phyloP scores from a whole-genome alignment of 2,113 vertebrate species.

The Oxygymnocypris stewartii region DNA sequence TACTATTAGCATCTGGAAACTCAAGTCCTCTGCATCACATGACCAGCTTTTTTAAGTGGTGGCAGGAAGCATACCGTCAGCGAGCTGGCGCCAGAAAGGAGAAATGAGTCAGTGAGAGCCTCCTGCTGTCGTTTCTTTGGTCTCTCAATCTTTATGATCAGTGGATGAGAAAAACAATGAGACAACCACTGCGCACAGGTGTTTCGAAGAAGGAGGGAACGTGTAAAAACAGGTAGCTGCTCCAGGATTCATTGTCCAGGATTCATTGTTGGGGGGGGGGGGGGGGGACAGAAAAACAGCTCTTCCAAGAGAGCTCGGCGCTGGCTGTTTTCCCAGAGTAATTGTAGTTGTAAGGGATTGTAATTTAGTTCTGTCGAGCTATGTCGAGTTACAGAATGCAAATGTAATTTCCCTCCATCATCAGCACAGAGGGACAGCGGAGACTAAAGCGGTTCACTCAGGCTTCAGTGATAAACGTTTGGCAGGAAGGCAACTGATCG shows the following conservation, averaged over 20 bases:
- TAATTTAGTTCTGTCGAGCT: constrained; percentile 63
- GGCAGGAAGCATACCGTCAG: constrained; percentile 77
- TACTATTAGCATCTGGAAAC: constrained; percentile 77
- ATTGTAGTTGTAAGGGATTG: constrained; percentile 67
- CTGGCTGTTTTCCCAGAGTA: constrained; percentile 65
- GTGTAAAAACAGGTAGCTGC: constrained; percentile 79
- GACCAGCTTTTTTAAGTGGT: constrained; percentile 71
- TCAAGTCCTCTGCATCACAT: constrained; percentile 70
- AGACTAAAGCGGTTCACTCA: background rate
- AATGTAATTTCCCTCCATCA: constrained; percentile 37
- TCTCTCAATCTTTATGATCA: constrained; percentile 74
- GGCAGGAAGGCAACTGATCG: constrained; percentile 1
- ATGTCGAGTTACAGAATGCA: constrained; percentile 29
- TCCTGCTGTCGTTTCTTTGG: constrained; percentile 73
- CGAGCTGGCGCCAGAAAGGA: constrained; percentile 80
- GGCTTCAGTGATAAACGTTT: constrained; percentile 11
- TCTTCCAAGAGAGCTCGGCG: constrained; percentile 14
- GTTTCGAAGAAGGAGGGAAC: constrained; percentile 72
- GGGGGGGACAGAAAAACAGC: background rate
- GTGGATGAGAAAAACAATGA: constrained; percentile 72
- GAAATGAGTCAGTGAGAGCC: constrained; percentile 86
- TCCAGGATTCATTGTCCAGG: constrained; percentile 65
- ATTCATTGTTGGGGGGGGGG: too few species aligned
- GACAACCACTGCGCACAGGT: constrained; percentile 72
- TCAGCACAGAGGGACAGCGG: constrained; percentile 3